Conservation (phyloP, 2,113 vertebrate species). For the Halichoerus grypus region DNA sequence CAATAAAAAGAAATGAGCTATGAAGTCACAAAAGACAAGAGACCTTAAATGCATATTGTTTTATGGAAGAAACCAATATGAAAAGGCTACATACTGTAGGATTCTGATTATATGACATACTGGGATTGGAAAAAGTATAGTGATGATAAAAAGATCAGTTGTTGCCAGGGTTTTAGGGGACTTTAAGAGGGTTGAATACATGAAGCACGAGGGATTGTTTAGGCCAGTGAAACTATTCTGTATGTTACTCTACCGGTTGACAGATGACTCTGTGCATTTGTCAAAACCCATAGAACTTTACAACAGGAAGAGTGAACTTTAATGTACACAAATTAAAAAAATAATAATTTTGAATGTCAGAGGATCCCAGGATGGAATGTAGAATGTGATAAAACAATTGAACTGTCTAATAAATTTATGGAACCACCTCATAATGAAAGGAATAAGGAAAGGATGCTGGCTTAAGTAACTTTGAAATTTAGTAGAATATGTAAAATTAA, state of each 20-base stretch:
- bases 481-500: background rate
- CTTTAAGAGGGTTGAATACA: background rate
- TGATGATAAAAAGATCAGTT: background rate
- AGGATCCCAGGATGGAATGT: background rate
- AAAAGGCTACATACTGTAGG: background rate
- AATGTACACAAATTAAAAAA: background rate
- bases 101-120: background rate
- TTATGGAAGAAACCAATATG: background rate
- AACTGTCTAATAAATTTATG: background rate
- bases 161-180: background rate
- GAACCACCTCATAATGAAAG: background rate
- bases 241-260: background rate
- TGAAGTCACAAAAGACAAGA: background rate
- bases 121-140: background rate
- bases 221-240: background rate
- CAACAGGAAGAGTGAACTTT: background rate
- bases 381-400: background rate
- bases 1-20: background rate
- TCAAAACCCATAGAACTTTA: background rate
- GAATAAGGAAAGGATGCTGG: background rate
- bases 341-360: background rate
- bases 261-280: background rate
- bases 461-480: background rate
- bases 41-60: background rate
- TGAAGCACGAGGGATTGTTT: background rate